These are phyloP conservation scores for Zhengitettix transpicula DNA, from an alignment of 2,888 invertebrate genomes.

Conservation along the genomic window DNA sequence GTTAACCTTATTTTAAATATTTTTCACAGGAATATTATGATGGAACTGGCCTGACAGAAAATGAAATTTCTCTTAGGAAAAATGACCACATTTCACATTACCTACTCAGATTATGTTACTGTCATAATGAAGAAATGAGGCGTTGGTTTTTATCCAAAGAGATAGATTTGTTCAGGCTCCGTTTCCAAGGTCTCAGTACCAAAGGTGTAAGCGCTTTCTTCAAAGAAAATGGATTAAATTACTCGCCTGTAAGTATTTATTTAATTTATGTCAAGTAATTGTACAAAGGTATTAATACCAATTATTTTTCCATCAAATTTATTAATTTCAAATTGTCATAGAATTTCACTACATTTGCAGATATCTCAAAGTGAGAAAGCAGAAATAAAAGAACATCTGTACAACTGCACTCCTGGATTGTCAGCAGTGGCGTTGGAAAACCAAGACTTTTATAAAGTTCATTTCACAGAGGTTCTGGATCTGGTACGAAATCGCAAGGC, in stretches of 20 bases:
- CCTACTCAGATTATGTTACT: conserved; percentile 80
- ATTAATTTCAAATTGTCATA: not conserved
- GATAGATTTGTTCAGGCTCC: conserved; percentile 71
- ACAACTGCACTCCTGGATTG: conserved; percentile 37
- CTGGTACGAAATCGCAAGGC: conserved; percentile 64
- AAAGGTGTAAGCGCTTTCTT: conserved; percentile 51
- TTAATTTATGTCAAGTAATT: too few relatives aligned
- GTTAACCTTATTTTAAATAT: too few relatives aligned
- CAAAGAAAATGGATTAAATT: conserved; percentile 45
- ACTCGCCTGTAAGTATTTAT: conserved; percentile 29
- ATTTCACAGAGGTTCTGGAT: conserved; percentile 73
- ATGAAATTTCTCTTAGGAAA: not conserved
- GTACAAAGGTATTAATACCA: too few relatives aligned
- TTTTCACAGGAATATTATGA: too few relatives aligned
- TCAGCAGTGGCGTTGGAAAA: conserved; percentile 40
- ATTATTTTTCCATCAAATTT: too few relatives aligned
- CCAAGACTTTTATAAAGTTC: conserved; percentile 63
- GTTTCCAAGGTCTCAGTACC: conserved; percentile 46
- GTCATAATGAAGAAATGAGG: conserved; percentile 66
- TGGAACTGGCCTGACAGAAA: too few relatives aligned
- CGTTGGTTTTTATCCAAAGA: conserved; percentile 83
- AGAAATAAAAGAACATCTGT: conserved; percentile 38
- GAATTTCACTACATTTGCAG: conserved; percentile 17
- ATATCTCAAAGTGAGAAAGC: conserved; percentile 51
- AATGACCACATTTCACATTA: conserved; percentile 86